Conservation (phyloP, 2,113 vertebrate species). For the Eretmochelys imbricata region DNA sequence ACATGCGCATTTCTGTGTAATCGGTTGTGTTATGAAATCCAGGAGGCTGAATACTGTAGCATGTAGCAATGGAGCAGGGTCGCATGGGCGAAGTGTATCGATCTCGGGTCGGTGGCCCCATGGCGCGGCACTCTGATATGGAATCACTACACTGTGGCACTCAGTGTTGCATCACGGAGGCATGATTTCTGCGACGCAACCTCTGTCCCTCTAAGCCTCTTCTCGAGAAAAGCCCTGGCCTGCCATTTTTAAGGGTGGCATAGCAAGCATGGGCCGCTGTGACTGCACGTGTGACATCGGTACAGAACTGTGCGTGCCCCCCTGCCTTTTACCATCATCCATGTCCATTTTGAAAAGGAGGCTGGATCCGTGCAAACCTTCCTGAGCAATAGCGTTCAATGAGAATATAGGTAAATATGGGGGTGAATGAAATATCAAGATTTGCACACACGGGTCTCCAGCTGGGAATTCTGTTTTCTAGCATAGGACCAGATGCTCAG, state of each 20-base stretch:
- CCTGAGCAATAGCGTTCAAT: background rate
- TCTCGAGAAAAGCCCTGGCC: background rate
- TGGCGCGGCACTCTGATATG: background rate
- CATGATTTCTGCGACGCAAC: background rate
- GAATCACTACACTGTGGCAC: background rate
- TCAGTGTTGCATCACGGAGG: background rate
- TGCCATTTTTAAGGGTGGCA: background rate
- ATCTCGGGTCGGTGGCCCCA: background rate
- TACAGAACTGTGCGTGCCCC: background rate
- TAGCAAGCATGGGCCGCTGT: background rate
- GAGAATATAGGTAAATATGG: background rate
- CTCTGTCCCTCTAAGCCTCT: background rate
- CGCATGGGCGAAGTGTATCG: background rate
- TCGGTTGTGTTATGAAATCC: background rate
- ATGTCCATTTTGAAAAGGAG: background rate
- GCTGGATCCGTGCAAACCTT: background rate
- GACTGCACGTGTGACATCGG: background rate
- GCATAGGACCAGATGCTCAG: constrained; percentile 42
- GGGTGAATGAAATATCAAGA: constrained; percentile 35
- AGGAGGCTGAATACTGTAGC: background rate
- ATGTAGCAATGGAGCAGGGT: background rate
- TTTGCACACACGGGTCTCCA: constrained; percentile 30
- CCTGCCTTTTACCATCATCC: background rate
- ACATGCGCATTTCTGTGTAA: background rate
- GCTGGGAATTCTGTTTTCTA: constrained; percentile 41